phyloP scores from a whole-genome alignment of 2,888 invertebrate genomes.

The Parelbella ahira region DNA sequence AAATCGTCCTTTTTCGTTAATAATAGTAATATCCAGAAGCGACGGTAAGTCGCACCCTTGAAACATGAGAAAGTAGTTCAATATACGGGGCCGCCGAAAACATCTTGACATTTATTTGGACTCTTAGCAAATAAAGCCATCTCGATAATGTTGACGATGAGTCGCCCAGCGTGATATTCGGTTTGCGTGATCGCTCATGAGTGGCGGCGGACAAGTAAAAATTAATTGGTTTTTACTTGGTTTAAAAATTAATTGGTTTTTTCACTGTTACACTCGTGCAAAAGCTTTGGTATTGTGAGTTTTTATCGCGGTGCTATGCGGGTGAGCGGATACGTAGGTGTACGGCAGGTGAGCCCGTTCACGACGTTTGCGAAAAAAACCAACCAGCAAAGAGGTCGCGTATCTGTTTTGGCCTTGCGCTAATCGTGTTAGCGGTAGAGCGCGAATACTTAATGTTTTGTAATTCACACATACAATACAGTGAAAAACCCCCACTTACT shows the following conservation, averaged over 20 bases:
- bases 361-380: constrained; percentile 49
- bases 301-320: constrained; percentile 41
- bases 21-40: no score
- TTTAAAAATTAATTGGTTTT: no score
- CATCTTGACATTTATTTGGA: no score
- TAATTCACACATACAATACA: constrained; percentile 55
- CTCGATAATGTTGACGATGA: background rate
- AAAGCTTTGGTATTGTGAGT: constrained; percentile 38
- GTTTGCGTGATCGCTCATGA: background rate
- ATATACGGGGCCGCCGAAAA: no score
- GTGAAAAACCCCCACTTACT: constrained; percentile 38
- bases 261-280: constrained; percentile 5
- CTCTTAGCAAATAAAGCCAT: no score
- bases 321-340: constrained; percentile 40
- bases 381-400: constrained; percentile 71
- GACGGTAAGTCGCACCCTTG: constrained; percentile 15
- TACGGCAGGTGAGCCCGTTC: constrained; percentile 50
- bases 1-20: no score
- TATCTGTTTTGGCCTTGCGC: constrained; percentile 71
- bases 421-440: constrained; percentile 70
- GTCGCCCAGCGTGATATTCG: background rate
- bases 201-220: constrained; percentile 25
- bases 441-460: constrained; percentile 58
- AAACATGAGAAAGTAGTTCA: constrained; percentile 14
- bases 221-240: no score